Evolutionary conservation across 2,113 vertebrate species (phyloP).

Genomic region (Prionailurus bengalensis): DNA sequence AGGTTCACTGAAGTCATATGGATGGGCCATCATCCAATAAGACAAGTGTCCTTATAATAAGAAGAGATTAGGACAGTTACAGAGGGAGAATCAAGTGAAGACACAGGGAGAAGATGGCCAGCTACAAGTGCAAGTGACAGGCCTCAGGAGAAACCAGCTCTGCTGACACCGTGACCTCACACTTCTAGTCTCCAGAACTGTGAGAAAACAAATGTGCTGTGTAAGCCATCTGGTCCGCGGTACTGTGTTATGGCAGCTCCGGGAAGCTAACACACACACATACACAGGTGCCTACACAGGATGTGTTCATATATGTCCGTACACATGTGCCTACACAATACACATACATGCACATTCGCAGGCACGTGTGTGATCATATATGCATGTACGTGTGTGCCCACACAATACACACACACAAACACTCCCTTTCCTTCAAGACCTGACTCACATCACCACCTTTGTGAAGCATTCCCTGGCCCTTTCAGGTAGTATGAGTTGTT

Average conservation of each 20-base stretch:
- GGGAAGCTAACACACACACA: background rate
- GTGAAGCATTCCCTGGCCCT: background rate
- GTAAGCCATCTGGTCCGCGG: background rate
- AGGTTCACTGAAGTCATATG: background rate
- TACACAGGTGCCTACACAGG: background rate
- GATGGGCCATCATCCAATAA: background rate
- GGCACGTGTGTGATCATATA: background rate
- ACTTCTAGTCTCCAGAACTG: background rate
- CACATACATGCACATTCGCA: background rate
- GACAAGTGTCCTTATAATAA: background rate
- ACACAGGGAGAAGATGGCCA: background rate
- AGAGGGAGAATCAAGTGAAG: background rate
- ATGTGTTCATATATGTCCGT: too few species aligned
- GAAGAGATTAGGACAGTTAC: background rate
- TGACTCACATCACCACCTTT: background rate
- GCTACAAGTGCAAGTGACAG: background rate
- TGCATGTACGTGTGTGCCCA: background rate
- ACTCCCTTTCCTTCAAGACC: background rate
- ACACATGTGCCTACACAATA: background rate
- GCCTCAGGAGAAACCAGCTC: background rate
- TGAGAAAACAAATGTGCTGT: background rate
- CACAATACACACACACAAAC: background rate
- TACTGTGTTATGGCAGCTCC: background rate
- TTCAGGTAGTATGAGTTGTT: background rate
- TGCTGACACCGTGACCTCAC: background rate